Conservation (phyloP, 2,113 vertebrate species). For the Cottus gobio region DNA sequence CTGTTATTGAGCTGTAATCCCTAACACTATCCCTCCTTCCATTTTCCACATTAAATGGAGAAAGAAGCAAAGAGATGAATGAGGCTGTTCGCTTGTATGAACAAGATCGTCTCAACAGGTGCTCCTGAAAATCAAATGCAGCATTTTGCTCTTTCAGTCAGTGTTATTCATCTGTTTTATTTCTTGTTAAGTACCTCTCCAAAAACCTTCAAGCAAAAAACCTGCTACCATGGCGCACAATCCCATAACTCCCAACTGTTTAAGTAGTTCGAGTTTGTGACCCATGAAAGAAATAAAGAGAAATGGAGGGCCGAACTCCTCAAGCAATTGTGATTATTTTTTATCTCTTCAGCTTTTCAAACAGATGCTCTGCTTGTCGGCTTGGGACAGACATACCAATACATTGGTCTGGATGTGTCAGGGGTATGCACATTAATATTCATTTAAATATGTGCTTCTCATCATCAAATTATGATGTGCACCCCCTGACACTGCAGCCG, state of each 20-base stretch:
- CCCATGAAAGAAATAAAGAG: slow-evolving; percentile 30
- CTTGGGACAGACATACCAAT: slow-evolving; percentile 41
- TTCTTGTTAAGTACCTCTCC: slow-evolving; percentile 20
- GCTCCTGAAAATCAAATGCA: neutral
- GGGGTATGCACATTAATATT: slow-evolving; percentile 59
- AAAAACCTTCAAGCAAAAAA: slow-evolving; percentile 34
- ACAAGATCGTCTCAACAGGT: slow-evolving; percentile 46
- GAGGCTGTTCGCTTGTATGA: slow-evolving; percentile 25
- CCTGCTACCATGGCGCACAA: slow-evolving; percentile 3
- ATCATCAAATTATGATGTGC: slow-evolving; percentile 51
- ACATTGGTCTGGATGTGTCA: slow-evolving; percentile 45
- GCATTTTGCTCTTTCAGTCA: slow-evolving; percentile 3
- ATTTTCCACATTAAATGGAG: slow-evolving; percentile 45
- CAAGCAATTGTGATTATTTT: slow-evolving; percentile 19
- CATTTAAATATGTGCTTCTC: slow-evolving; percentile 68
- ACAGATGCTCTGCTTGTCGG: slow-evolving; percentile 59
- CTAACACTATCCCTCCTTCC: slow-evolving; percentile 36
- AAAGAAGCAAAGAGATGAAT: slow-evolving; percentile 50
- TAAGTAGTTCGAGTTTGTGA: slow-evolving; percentile 39
- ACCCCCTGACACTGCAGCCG: slow-evolving; percentile 52
- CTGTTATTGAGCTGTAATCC: slow-evolving; percentile 69
- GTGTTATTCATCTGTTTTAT: slow-evolving; percentile 42
- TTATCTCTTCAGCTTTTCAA: slow-evolving; percentile 40
- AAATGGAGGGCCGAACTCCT: slow-evolving; percentile 5
- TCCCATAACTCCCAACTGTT: slow-evolving; percentile 33